These are phyloP conservation scores for Pseudocheirus occidentalis DNA, from an alignment of 2,797 vertebrate genomes.

Conservation along the genomic window DNA sequence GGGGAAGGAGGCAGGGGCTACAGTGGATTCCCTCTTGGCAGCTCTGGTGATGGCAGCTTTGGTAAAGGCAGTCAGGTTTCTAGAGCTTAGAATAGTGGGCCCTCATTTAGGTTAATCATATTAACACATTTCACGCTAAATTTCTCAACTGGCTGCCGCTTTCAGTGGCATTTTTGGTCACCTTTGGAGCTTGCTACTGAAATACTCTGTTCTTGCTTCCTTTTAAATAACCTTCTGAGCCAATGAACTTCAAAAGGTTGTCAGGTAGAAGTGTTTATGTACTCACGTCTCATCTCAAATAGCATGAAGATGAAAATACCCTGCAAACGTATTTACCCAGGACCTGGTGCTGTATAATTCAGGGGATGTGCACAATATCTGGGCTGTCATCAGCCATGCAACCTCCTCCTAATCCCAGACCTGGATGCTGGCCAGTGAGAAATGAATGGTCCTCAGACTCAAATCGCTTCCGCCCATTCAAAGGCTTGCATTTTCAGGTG, in stretches of 20 bases:
- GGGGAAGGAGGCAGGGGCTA: background rate
- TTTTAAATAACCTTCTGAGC: slow-evolving; percentile 77
- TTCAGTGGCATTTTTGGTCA: slow-evolving; percentile 68
- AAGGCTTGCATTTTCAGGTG: slow-evolving; percentile 82
- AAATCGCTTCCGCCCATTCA: slow-evolving; percentile 82
- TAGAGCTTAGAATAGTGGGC: slow-evolving; percentile 57
- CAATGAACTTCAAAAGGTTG: slow-evolving; percentile 70
- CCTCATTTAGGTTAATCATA: slow-evolving; percentile 49
- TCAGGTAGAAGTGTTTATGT: slow-evolving; percentile 71
- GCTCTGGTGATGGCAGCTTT: slow-evolving; percentile 17
- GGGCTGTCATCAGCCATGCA: slow-evolving; percentile 75
- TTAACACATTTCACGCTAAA: slow-evolving; percentile 65
- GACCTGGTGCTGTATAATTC: slow-evolving; percentile 76
- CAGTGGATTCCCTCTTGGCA: background rate
- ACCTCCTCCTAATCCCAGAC: slow-evolving; percentile 72
- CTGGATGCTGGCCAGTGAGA: slow-evolving; percentile 74
- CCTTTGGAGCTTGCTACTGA: slow-evolving; percentile 64
- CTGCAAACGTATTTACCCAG: slow-evolving; percentile 63
- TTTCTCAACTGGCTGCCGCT: slow-evolving; percentile 67
- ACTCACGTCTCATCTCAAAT: slow-evolving; percentile 69
- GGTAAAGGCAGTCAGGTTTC: slow-evolving; percentile 53
- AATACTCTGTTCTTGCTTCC: slow-evolving; percentile 67
- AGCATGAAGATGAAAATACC: slow-evolving; percentile 75
- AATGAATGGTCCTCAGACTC: slow-evolving; percentile 80
- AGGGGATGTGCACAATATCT: slow-evolving; percentile 75